These are phyloP conservation scores for Hexactinellida sp. DNA, from an alignment of 37 sponge, comb jelly and placozoan genomes.

Conservation along the genomic window DNA sequence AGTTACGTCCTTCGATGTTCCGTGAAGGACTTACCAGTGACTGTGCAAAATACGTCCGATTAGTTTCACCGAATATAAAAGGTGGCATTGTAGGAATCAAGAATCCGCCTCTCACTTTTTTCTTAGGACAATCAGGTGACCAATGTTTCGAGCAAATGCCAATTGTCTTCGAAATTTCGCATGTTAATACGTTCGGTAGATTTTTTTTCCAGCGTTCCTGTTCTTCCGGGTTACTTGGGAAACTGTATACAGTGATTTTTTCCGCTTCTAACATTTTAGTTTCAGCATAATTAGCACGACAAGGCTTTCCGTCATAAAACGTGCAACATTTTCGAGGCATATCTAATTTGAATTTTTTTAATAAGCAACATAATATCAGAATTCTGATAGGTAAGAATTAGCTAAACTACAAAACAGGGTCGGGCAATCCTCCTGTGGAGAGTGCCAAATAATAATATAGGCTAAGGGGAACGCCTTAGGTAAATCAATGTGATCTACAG, in stretches of 20 bases:
- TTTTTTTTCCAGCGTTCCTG: constrained; percentile 13
- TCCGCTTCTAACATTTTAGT: background rate
- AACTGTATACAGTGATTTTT: background rate
- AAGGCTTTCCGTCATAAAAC: constrained; percentile 8
- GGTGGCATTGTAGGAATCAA: constrained; percentile 3
- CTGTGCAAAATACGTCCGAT: background rate
- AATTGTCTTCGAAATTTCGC: constrained; percentile 10
- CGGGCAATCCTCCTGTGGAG: too few relatives aligned
- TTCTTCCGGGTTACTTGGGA: constrained; percentile 18
- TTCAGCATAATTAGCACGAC: constrained; percentile 6
- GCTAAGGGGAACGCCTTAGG: too few relatives aligned
- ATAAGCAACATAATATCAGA: too few relatives aligned
- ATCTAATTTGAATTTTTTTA: background rate
- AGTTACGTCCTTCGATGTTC: constrained; percentile 11
- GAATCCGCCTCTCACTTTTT: background rate
- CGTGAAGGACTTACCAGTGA: background rate
- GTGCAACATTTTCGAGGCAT: constrained; percentile 11
- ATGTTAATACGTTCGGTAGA: background rate
- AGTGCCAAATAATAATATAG: too few relatives aligned
- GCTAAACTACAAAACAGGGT: too few relatives aligned
- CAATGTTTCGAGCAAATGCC: background rate
- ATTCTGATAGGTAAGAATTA: too few relatives aligned
- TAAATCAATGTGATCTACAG: too few relatives aligned
- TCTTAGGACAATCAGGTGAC: background rate
- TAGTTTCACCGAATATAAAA: constrained; percentile 16